phyloP scores from a whole-genome alignment of 2,888 invertebrate species.

The Drosophila robusta region DNA sequence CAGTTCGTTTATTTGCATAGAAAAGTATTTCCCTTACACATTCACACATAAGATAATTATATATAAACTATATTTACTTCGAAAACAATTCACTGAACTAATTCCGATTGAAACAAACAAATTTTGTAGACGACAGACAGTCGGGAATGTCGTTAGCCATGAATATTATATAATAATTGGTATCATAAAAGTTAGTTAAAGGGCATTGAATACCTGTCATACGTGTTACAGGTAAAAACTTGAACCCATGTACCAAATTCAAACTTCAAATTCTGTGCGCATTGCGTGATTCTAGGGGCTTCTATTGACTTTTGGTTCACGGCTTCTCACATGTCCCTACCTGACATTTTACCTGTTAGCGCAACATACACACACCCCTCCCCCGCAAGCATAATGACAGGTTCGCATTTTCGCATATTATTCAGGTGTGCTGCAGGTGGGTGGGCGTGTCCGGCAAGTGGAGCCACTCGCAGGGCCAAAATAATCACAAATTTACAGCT shows the following conservation, averaged over 20 bases:
- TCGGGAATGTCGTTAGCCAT: too few species aligned
- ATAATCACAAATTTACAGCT: conserved; percentile 55
- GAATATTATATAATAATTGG: conserved; percentile 63
- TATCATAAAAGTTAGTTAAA: conserved; percentile 78
- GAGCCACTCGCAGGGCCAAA: conserved; percentile 11
- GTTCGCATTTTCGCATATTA: conserved; percentile 44
- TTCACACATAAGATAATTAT: neutral
- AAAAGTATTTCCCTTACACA: neutral
- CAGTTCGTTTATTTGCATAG: conserved; percentile 63
- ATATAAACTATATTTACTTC: neutral
- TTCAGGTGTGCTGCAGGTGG: conserved; percentile 5
- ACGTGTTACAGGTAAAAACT: conserved; percentile 52
- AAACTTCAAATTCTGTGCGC: conserved; percentile 46
- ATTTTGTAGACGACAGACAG: conserved; percentile 20
- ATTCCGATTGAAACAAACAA: conserved; percentile 20
- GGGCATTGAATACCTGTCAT: conserved; percentile 64
- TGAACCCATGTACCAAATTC: conserved; percentile 27
- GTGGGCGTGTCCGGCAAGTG: conserved; percentile 13
- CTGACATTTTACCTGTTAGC: conserved; percentile 59
- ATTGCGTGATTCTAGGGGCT: conserved; percentile 52
- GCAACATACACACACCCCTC: neutral
- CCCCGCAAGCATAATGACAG: conserved; percentile 43
- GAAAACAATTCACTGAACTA: neutral
- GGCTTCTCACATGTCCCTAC: conserved; percentile 16
- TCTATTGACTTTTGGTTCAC: conserved; percentile 50